These are phyloP conservation scores for Eudasyphora cyanicolor DNA, from an alignment of 2,888 invertebrate genomes.

Conservation along the genomic window DNA sequence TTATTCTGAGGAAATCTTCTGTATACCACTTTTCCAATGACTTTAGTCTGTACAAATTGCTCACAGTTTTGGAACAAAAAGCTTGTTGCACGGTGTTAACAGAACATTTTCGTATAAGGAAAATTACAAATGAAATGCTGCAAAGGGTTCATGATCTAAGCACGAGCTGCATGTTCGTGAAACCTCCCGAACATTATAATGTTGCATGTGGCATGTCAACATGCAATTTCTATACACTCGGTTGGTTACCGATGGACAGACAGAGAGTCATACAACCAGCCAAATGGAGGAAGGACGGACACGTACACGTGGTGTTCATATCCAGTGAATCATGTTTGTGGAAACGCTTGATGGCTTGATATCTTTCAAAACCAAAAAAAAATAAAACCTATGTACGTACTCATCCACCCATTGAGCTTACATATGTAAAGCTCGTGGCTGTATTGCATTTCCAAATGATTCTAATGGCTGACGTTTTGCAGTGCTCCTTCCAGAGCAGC, in stretches of 20 bases:
- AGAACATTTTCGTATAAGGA: no score
- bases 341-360: no score
- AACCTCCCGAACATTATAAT: conserved; percentile 13
- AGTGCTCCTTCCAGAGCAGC: no score
- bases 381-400: background rate
- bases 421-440: background rate
- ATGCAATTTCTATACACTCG: conserved; percentile 29
- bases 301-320: no score
- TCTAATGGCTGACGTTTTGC: background rate
- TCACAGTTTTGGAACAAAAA: no score
- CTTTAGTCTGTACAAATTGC: no score
- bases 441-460: background rate
- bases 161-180: conserved; percentile 25
- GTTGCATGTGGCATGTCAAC: conserved; percentile 31
- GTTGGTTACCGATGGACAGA: background rate
- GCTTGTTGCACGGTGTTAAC: no score
- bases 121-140: background rate
- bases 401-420: background rate
- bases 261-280: no score
- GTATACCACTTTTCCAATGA: no score
- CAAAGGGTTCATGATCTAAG: conserved; percentile 14
- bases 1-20: no score
- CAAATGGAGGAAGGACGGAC: no score
- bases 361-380: background rate
- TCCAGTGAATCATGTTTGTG: no score